Conservation (phyloP, 2,113 vertebrate species). For the Ellobius talpinus region DNA sequence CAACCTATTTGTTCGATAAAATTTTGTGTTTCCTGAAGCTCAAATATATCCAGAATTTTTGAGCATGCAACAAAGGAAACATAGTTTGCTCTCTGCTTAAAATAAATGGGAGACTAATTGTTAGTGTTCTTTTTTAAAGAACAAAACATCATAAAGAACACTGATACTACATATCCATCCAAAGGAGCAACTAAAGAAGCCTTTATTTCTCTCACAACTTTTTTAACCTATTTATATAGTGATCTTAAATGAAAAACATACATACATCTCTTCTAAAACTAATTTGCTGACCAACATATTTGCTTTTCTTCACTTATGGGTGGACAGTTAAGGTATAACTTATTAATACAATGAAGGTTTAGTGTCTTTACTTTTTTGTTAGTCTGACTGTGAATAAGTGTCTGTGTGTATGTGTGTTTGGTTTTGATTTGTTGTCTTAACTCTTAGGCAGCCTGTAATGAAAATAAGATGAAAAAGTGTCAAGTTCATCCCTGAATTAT, state of each 20-base stretch:
- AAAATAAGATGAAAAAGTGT: background rate
- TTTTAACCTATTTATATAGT: background rate
- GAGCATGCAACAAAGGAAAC: background rate
- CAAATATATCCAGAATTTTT: background rate
- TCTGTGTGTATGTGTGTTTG: background rate
- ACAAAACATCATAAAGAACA: background rate
- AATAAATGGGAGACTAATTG: background rate
- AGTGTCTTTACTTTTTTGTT: background rate
- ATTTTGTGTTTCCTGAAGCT: conserved; percentile 16
- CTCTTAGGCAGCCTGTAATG: background rate
- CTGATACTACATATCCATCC: background rate
- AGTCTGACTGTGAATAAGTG: background rate
- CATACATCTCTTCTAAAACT: background rate
- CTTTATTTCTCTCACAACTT: background rate
- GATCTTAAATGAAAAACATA: background rate
- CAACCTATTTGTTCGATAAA: background rate
- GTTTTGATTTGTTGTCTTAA: background rate
- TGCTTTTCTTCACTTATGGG: background rate
- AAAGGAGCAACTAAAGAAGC: background rate
- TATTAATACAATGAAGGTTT: background rate
- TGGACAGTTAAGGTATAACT: background rate
- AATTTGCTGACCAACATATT: background rate
- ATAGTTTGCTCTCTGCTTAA: background rate
- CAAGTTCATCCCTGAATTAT: conserved; percentile 13
- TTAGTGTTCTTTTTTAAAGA: background rate